These are phyloP conservation scores for Trissolcus japonicus DNA, from an alignment of 2,888 invertebrate genomes.

Conservation along the genomic window DNA sequence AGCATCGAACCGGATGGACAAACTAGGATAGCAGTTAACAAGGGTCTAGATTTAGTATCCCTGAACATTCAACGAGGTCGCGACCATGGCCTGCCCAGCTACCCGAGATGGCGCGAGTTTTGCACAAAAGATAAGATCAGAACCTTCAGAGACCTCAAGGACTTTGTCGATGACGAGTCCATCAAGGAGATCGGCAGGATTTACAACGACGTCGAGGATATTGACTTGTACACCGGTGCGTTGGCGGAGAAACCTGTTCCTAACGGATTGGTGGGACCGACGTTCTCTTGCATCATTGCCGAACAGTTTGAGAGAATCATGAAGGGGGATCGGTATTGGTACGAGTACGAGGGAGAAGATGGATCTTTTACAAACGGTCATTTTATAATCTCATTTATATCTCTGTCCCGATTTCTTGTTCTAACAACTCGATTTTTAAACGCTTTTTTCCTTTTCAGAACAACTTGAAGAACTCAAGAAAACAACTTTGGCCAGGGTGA, in stretches of 20 bases:
- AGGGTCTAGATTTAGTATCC: conserved; percentile 90
- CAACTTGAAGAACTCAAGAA: conserved; percentile 90
- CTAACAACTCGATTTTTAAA: neutral
- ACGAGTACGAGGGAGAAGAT: conserved; percentile 83
- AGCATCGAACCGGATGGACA: conserved; percentile 54
- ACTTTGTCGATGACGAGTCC: conserved; percentile 82
- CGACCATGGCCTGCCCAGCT: conserved; percentile 90
- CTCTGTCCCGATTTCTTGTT: neutral
- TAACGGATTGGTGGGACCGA: conserved; percentile 88
- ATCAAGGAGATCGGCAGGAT: conserved; percentile 80
- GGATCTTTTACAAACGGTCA: conserved; percentile 83
- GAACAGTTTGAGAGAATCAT: conserved; percentile 91
- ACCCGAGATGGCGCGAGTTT: conserved; percentile 85
- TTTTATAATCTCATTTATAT: neutral
- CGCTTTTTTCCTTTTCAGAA: conserved; percentile 76
- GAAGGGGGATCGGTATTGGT: conserved; percentile 92
- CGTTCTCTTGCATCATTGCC: conserved; percentile 88
- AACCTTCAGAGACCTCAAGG: conserved; percentile 81
- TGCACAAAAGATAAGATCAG: conserved; percentile 83
- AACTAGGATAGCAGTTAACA: conserved; percentile 73
- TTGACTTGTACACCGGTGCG: conserved; percentile 93
- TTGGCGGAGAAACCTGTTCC: conserved; percentile 85
- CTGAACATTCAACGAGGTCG: conserved; percentile 92
- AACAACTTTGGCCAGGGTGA: conserved; percentile 84
- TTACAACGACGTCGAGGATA: conserved; percentile 87